Evolutionary conservation across 53 echinoderm and acorn worm species (phyloP).

Genomic region (Glandiceps talaboti): DNA sequence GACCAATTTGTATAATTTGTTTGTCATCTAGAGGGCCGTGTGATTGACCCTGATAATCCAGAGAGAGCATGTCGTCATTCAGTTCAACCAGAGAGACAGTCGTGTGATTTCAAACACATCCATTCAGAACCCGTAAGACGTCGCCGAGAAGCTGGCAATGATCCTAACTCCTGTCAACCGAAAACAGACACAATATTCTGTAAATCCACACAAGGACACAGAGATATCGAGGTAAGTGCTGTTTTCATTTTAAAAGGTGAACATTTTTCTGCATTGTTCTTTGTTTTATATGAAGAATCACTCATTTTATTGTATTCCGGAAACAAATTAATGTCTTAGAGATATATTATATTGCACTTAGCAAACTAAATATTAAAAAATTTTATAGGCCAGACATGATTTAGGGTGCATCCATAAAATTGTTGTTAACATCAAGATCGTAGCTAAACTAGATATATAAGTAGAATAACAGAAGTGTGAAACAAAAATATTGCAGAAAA

Average conservation of each 20-base stretch:
- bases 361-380: too few species aligned
- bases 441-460: too few species aligned
- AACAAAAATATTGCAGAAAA: too few species aligned
- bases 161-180: slow-evolving; percentile 17
- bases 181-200: slow-evolving; percentile 24
- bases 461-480: too few species aligned
- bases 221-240: slow-evolving; percentile 23
- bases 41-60: slow-evolving; percentile 26
- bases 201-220: slow-evolving; percentile 12
- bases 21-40: slow-evolving; percentile 35
- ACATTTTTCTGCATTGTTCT: not conserved
- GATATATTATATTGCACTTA: too few species aligned
- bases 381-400: too few species aligned
- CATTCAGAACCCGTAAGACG: not conserved
- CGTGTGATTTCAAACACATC: slow-evolving; percentile 12
- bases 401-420: too few species aligned
- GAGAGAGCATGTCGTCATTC: slow-evolving; percentile 14
- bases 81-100: slow-evolving; percentile 17
- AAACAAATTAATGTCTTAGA: too few species aligned
- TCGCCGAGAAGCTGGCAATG: not conserved
- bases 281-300: not conserved
- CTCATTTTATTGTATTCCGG: too few species aligned
- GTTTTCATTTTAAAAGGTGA: not conserved
- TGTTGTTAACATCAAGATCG: too few species aligned
- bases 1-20: too few species aligned